Percentiles rank a stretch among this genome's conserved stretches.
Conservation (phyloP, 1,140 invertebrate genomes). For the Globodera ellingtonae region DNA sequence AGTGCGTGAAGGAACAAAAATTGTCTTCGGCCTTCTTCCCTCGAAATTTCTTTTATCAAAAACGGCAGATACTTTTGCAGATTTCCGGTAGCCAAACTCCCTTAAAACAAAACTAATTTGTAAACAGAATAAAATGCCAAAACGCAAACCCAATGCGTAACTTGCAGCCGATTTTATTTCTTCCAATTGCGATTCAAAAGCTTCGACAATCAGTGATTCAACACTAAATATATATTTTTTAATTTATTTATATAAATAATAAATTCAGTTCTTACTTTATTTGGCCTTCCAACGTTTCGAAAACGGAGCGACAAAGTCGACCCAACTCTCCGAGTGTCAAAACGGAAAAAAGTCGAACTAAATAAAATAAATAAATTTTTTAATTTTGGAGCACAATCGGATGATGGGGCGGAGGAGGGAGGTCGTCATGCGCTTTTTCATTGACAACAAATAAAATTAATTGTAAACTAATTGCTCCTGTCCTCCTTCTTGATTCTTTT, state of each 20-base stretch:
- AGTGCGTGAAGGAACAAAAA: constrained; percentile 93
- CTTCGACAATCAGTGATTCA: constrained; percentile 45
- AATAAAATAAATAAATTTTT: neutral
- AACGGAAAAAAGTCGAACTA: constrained; percentile 80
- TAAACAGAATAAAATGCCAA: neutral
- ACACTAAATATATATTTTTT: constrained; percentile 27
- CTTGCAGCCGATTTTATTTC: constrained; percentile 88
- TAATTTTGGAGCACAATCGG: too few species aligned
- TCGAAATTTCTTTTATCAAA: constrained; percentile 88
- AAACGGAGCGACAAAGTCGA: constrained; percentile 67
- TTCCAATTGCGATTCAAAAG: constrained; percentile 70
- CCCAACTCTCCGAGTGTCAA: constrained; percentile 95
- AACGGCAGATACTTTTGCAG: constrained; percentile 89
- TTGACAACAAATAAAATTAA: too few species aligned
- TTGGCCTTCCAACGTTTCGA: constrained; percentile 6
- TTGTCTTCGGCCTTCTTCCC: constrained; percentile 86
- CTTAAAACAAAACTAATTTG: constrained; percentile 65
- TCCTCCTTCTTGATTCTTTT: too few species aligned
- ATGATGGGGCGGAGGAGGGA: too few species aligned
- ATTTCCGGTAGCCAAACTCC: constrained; percentile 85
- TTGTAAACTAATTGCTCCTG: too few species aligned
- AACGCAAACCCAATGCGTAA: constrained; percentile 75
- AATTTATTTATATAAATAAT: neutral
- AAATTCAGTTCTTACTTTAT: constrained; percentile 13
- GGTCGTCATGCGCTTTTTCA: too few species aligned